Evolutionary conservation across 2,113 vertebrate genomes (phyloP), one percentile per base, ranked within the genome.

Genomic region (Eretmochelys imbricata): DNA sequence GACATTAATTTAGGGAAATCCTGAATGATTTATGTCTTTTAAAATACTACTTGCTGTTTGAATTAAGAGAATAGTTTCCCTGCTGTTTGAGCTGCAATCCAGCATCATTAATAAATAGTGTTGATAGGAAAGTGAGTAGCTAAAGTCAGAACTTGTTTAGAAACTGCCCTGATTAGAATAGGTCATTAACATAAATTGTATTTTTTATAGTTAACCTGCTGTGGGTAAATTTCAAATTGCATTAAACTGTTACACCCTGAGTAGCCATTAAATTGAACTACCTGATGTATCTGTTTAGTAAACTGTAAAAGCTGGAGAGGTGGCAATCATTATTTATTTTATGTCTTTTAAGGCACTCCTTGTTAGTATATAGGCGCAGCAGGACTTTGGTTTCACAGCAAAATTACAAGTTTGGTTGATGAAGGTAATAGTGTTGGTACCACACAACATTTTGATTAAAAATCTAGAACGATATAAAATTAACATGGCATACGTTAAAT

Each of bases 231-330:
- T 72, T 13, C n/a, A 89, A 94, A 38, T 49, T 89, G 54, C 88
- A 51, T 91, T 93, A 93, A 95, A 84, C 59, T 83, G 19, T 88
- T 91, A 89, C 1, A 27, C 17, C n/a, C 65, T 82, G 55, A 81
- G 78, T 42, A 89, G 81, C 50, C 84, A 17, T 81, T 83, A 51
- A 92, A 91, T 78, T 51, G 88, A 95, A 94, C 89, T 93, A 95
- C 96, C 84, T 91, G 93, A 88, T 95, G 90, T 78, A 94, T 92
- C 93, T 96, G 93, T 96, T 96, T 94, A 91, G 95, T 57, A 96
- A 96, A 96, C 90, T 88, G 50, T 49, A 79, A 81, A 94, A 87
- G 49, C 84, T 88, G 78, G 89, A 95, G 90, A 69, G 90, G 57
- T 85, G 85, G 53, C 93, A 91, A 96, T 93, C 59, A 35, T 17